phyloP scores from a whole-genome alignment of 2,888 invertebrate species.

The Xestia rhomboidea region DNA sequence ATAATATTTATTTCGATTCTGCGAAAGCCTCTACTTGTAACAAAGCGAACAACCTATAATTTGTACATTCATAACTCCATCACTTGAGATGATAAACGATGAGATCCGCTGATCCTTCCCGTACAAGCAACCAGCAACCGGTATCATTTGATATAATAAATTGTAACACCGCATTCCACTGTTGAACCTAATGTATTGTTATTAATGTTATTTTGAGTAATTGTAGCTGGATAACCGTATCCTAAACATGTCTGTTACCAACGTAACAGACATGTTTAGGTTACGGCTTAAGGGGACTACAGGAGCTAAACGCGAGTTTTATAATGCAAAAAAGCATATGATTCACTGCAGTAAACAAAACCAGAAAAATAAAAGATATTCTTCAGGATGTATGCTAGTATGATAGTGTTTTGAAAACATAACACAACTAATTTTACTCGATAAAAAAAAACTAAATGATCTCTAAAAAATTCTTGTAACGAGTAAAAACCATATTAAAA shows the following conservation, averaged over 20 bases:
- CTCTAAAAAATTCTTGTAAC: too few species aligned
- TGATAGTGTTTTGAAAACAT: too few species aligned
- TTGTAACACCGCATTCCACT: constrained; percentile 71
- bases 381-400: too few species aligned
- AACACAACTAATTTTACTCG: too few species aligned
- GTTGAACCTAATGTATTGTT: constrained; percentile 66
- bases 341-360: too few species aligned
- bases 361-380: too few species aligned
- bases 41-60: constrained; percentile 17
- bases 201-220: constrained; percentile 70
- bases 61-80: constrained; percentile 59
- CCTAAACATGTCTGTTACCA: too few species aligned
- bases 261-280: constrained; percentile 51
- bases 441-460: too few species aligned
- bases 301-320: too few species aligned
- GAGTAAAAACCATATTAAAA: too few species aligned
- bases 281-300: constrained; percentile 19
- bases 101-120: constrained; percentile 74
- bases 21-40: constrained; percentile 25
- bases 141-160: constrained; percentile 83
- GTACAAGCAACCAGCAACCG: constrained; percentile 69
- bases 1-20: constrained; percentile 1
- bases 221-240: constrained; percentile 47
- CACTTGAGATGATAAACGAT: constrained; percentile 76
- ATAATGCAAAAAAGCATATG: too few species aligned